Percentiles rank a stretch among this genome's conserved stretches.
phyloP scores from a whole-genome alignment of 2,888 invertebrate genomes.

The Agrochola macilenta region DNA sequence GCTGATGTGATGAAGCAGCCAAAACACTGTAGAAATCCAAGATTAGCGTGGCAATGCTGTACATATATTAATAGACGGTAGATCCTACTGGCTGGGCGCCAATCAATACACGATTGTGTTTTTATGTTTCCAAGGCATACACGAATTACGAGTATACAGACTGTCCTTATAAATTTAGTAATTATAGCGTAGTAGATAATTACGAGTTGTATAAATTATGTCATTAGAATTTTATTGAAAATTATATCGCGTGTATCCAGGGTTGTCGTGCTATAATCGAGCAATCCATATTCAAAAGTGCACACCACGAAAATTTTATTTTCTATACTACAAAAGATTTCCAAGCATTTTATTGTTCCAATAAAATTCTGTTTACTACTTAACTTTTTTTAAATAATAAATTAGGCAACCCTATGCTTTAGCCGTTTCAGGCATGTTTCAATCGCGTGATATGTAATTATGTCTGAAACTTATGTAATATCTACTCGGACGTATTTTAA shows the following conservation, averaged over 20 bases:
- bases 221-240: not conserved
- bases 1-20: slow-evolving; percentile 13
- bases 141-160: slow-evolving; percentile 34
- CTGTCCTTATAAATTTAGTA: slow-evolving; percentile 37
- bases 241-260: not conserved
- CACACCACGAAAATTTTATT: not conserved
- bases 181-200: slow-evolving; percentile 23
- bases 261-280: not conserved
- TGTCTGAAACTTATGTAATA: slow-evolving; percentile 41
- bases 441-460: slow-evolving; percentile 41
- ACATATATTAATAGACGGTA: slow-evolving; percentile 62
- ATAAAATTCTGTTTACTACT: too few relatives aligned
- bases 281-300: not conserved
- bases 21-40: slow-evolving; percentile 52
- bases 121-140: slow-evolving; percentile 49
- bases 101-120: slow-evolving; percentile 67
- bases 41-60: slow-evolving; percentile 61
- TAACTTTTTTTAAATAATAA: too few relatives aligned
- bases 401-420: slow-evolving; percentile 19
- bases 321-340: not conserved
- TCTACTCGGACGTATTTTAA: slow-evolving; percentile 14
- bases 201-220: slow-evolving; percentile 1
- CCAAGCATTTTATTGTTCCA: not conserved
- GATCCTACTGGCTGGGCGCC: slow-evolving; percentile 59
- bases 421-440: slow-evolving; percentile 12